phyloP scores from a whole-genome alignment of 2,797 vertebrate species.

The Pseudomugil tenellus region DNA sequence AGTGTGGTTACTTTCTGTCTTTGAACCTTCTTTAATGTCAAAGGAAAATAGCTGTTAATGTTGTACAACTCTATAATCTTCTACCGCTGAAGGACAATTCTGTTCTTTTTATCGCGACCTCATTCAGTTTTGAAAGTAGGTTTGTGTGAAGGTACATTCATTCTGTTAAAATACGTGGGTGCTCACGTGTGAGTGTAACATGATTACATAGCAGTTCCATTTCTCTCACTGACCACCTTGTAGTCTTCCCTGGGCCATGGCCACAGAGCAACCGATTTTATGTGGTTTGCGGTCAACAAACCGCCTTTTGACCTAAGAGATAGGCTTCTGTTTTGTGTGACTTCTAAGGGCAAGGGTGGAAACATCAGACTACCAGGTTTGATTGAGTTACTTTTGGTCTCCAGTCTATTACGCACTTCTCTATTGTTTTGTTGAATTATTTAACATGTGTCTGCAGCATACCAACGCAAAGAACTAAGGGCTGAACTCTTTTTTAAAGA shows the following conservation, averaged over 20 bases:
- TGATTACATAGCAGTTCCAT: constrained; percentile 50
- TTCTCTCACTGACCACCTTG: constrained; percentile 60
- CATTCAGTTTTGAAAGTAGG: constrained; percentile 38
- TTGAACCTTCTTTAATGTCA: constrained; percentile 65
- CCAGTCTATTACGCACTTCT: constrained; percentile 61
- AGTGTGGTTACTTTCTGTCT: constrained; percentile 59
- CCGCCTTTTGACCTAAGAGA: constrained; percentile 77
- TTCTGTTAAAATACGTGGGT: constrained; percentile 49
- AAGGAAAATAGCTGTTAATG: constrained; percentile 62
- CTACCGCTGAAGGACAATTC: constrained; percentile 39
- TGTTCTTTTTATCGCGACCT: constrained; percentile 51
- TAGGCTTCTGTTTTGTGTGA: constrained; percentile 54
- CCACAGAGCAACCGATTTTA: constrained; percentile 60
- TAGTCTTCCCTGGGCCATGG: constrained; percentile 54
- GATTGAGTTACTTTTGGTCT: constrained; percentile 79
- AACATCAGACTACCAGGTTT: constrained; percentile 55
- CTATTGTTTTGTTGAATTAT: constrained; percentile 82
- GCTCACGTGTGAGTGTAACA: constrained; percentile 44
- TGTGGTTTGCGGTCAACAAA: constrained; percentile 83
- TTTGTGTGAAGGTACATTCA: constrained; percentile 35
- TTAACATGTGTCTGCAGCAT: constrained; percentile 72
- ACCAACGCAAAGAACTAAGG: constrained; percentile 44
- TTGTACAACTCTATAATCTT: constrained; percentile 39
- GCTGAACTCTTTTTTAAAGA: constrained; percentile 33
- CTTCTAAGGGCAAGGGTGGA: constrained; percentile 60